Base-by-base conservation (phyloP, 2,888 invertebrate genomes). In the Standfussiana lucernea region DNA sequence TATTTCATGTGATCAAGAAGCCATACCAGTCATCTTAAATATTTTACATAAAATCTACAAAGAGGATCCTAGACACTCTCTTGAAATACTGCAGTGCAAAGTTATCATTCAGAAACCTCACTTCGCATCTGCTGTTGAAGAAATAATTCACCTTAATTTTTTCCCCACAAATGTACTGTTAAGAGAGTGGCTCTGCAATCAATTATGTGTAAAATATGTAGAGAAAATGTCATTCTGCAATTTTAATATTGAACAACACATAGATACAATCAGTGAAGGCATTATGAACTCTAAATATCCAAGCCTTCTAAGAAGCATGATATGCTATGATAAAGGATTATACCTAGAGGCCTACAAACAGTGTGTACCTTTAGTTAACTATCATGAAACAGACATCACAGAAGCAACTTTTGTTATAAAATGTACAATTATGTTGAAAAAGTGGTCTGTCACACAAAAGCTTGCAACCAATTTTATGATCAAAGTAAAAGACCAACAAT, bases 281-380 rank as follows among this genome's bases (percentile, higher is more conserved):
- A 97, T 98, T 88, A 92, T 97, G 82, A 96, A 97, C 81, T 98
- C 98, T 0, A 97, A 97, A 87, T 96, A 97, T 89, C 98, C 97
- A 4, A 92, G 97, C 47, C 94, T 98, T 64, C 97, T 98, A 5
- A 97, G 97, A 93, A 97, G 97, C 53, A 97, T 98, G 79, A 91
- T 97, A 74, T 92, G 94, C 32, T 97, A 95, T 92, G 93, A 97
- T 32, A 94, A 96, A 67, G 93, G 97, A 37, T 94, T 97, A 76
- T 97, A 97, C 86, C 89, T 97, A 35, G 97, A 97, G 80, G 97
- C 98, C 47, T 96, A 96, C 80, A 96, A 95, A 88, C 91, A 92
- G 85, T 96, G 95, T 94, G 93, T 96, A n/a, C 95, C 95, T 68
- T 87, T 96, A 65, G 88, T 96, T 59, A 95, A 96, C 86, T 96